Percentiles rank a stretch among this genome's conserved stretches.
phyloP scores from a whole-genome alignment of 2,888 invertebrate genomes.

The Malthinus flaveolus region DNA sequence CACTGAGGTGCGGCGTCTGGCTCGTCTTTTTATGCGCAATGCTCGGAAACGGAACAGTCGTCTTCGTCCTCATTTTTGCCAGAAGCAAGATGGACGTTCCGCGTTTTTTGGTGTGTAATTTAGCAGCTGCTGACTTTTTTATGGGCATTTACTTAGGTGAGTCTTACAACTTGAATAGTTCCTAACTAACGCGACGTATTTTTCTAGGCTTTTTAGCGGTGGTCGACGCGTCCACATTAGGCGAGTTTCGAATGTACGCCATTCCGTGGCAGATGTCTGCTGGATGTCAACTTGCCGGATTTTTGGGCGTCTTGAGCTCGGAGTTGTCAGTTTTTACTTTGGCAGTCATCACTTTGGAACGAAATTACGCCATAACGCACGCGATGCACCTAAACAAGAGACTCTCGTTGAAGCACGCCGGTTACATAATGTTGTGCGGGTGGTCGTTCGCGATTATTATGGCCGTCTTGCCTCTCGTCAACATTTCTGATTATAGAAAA shows the following conservation, averaged over 20 bases:
- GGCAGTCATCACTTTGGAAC: constrained; percentile 93
- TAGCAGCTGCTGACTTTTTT: constrained; percentile 95
- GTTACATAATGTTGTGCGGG: constrained; percentile 89
- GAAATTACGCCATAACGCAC: constrained; percentile 96
- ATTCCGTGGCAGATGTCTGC: constrained; percentile 97
- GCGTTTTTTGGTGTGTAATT: constrained; percentile 92
- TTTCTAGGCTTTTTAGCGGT: constrained; percentile 86
- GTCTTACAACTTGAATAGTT: not conserved
- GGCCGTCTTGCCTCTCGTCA: constrained; percentile 87
- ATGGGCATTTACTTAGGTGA: constrained; percentile 92
- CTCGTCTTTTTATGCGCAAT: constrained; percentile 93
- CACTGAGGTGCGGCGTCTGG: constrained; percentile 95
- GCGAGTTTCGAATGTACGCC: constrained; percentile 94
- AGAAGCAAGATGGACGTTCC: constrained; percentile 96
- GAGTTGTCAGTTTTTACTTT: constrained; percentile 95
- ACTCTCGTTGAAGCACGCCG: constrained; percentile 88
- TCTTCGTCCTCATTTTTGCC: constrained; percentile 89
- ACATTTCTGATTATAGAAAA: constrained; percentile 92
- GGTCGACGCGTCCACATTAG: constrained; percentile 93
- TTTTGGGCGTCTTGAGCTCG: constrained; percentile 90
- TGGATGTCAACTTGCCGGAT: constrained; percentile 92
- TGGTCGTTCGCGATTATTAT: constrained; percentile 88
- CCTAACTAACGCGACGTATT: not conserved
- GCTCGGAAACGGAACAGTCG: constrained; percentile 94
- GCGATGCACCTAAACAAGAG: constrained; percentile 96